Evolutionary conservation across 2,113 vertebrate species (phyloP).

Genomic region (Forbesichthys agassizii): DNA sequence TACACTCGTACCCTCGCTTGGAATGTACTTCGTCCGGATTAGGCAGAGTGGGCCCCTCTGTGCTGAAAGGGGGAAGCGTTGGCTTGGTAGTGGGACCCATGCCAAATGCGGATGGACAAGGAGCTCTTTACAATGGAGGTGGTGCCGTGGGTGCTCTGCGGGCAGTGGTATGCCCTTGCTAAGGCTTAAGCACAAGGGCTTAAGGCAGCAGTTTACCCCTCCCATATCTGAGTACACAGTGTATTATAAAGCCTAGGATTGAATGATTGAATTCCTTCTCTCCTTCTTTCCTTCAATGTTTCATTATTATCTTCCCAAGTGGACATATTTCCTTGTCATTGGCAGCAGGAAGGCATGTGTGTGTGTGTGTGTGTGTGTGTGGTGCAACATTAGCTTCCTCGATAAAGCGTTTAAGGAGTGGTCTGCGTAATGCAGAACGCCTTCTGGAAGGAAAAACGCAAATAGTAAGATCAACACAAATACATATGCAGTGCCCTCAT

Average conservation of each 20-base stretch:
- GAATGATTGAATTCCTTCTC: neutral
- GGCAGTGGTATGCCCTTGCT: conserved; percentile 34
- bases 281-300: neutral
- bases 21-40: too few relatives aligned
- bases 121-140: conserved; percentile 63
- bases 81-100: conserved; percentile 3
- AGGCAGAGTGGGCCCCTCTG: too few relatives aligned
- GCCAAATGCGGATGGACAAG: conserved; percentile 43
- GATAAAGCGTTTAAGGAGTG: neutral
- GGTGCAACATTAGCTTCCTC: neutral
- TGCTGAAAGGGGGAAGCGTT: too few relatives aligned
- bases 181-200: conserved; percentile 19
- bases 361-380: neutral
- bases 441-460: neutral
- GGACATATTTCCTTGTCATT: neutral
- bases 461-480: conserved; percentile 7
- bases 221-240: neutral
- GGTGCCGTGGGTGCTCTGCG: neutral
- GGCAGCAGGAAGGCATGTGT: too few relatives aligned
- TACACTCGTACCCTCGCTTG: too few relatives aligned
- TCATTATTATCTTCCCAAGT: neutral
- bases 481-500: conserved; percentile 9
- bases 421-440: neutral
- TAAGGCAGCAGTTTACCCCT: conserved; percentile 4
- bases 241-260: neutral